Percentiles rank a stretch among this genome's conserved stretches.
phyloP scores from a whole-genome alignment of 1,140 invertebrate genomes.

The Aphidius gifuensis region DNA sequence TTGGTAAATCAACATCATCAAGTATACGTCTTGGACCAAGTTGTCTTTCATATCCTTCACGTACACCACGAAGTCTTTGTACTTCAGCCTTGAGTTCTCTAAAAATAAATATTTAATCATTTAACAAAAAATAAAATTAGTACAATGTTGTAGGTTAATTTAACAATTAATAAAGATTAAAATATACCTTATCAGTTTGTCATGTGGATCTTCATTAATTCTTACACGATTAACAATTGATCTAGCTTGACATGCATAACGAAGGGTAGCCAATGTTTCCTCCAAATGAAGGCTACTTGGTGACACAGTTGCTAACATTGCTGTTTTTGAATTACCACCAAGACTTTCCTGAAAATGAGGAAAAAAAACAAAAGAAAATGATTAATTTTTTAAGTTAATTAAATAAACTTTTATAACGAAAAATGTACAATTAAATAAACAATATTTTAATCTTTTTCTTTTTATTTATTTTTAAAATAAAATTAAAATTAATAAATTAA shows the following conservation, averaged over 20 bases:
- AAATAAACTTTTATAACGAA: neutral
- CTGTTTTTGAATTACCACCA: conserved; percentile 65
- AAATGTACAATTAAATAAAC: neutral
- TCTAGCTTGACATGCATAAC: conserved; percentile 84
- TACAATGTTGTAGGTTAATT: neutral
- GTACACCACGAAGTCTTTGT: conserved; percentile 59
- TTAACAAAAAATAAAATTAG: neutral
- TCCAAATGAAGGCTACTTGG: conserved; percentile 77
- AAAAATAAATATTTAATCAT: conserved; percentile 21
- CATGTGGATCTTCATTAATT: conserved; percentile 78
- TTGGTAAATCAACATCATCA: conserved; percentile 37
- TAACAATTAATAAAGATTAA: neutral
- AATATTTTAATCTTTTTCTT: neutral
- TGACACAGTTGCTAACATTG: conserved; percentile 72
- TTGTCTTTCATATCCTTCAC: conserved; percentile 58
- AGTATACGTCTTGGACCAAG: conserved; percentile 40
- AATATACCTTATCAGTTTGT: conserved; percentile 57
- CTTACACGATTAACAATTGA: conserved; percentile 80
- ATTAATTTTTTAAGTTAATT: neutral
- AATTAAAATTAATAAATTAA: no score
- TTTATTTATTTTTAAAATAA: no score
- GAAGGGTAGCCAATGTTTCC: conserved; percentile 78
- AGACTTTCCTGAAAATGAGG: conserved; percentile 59
- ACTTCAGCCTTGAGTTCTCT: conserved; percentile 68
- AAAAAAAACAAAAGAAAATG: neutral